Evolutionary conservation across 2,113 vertebrate genomes (phyloP).

Genomic region (Drymodes brunneopygia): DNA sequence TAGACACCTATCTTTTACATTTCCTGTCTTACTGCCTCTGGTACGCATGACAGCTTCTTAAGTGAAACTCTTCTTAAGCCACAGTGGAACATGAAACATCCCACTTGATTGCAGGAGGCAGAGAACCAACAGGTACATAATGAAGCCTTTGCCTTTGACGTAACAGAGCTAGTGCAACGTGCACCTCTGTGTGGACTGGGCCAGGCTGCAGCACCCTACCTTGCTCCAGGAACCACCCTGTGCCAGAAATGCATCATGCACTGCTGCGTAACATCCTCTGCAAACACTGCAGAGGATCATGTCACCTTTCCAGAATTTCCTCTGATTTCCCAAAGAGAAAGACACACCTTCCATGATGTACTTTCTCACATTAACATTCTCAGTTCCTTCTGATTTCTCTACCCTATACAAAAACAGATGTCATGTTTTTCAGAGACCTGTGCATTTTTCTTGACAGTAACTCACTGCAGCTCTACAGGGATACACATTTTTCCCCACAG

Average conservation of each 20-base stretch:
- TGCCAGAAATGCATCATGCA: background rate
- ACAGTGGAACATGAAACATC: background rate
- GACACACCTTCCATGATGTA: background rate
- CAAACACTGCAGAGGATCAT: background rate
- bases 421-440: background rate
- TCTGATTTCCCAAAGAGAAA: background rate
- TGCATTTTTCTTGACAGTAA: background rate
- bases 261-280: background rate
- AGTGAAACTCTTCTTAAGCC: background rate
- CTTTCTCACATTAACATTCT: background rate
- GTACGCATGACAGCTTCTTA: rapidly evolving
- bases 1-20: background rate
- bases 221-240: background rate
- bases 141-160: background rate
- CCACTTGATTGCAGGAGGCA: background rate
- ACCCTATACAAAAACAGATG: background rate
- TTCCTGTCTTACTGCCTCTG: background rate
- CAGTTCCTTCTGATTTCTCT: background rate
- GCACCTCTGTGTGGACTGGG: background rate
- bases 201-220: background rate
- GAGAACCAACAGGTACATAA: background rate
- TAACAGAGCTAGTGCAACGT: background rate
- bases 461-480: background rate
- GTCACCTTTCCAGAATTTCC: background rate
- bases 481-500: background rate